Evolutionary conservation across 2,797 vertebrate genomes (phyloP), one percentile per base, ranked within the genome.

Genomic region (Sebastiscus albofasciatus): DNA sequence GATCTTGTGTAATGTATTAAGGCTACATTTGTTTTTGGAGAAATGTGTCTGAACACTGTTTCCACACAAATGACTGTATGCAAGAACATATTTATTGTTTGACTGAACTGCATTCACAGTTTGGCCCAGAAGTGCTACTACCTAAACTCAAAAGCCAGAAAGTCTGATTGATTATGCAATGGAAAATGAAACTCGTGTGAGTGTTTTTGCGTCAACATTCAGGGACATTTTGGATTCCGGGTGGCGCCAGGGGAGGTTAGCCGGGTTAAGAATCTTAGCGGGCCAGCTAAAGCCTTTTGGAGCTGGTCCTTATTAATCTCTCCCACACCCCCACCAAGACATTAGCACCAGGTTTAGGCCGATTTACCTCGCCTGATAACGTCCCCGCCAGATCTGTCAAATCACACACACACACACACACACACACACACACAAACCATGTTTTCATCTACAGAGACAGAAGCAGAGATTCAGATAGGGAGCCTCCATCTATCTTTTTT

Each of bases 271-370:
- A 97, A 96, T 96, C 97, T 98, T 97, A 98, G 95, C 95, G 87
- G 75, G 89, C 93, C 90, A 79, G 93, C 96, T 97, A 97, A 98
- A 97, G 96, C 97, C 90, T 92, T 96, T 94, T 95, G 95, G 95
- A 97, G 95, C 94, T 89, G 95, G 96, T 97, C 96, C 96, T 97
- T 97, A 97, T 97, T 98, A 97, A 98, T 98, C 97, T 97, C 93
- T 96, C 96, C 96, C 96, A 96, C 96, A 91, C 91, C 64, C 85
- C 81, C 88, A 91, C 95, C 94, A 96, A 97, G 96, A 97, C 95
- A 97, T 97, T 96, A 97, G 96, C 95, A 93, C 93, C 96, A 96
- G 96, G 96, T 97, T 97, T 96, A 97, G 96, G 95, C 94, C 95
- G 97, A 97, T 97, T 97, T 97, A 96, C 94, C 93, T 81, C 94